Base-by-base conservation (phyloP, 2,888 invertebrate species). In the Eulithis testata region DNA sequence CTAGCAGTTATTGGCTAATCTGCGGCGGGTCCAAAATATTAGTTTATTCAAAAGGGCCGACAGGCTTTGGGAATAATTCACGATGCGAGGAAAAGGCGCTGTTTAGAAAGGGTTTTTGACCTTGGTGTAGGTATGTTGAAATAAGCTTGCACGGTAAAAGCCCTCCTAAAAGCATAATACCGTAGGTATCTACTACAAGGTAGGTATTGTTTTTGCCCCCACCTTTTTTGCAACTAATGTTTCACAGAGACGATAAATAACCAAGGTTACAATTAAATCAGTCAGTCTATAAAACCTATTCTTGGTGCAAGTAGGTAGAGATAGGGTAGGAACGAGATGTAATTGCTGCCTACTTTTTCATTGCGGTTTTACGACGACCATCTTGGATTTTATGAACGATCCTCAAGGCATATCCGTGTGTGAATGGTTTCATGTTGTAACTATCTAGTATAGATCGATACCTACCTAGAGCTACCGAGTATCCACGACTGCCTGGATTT, bases 11-110 rank as follows among this genome's bases (percentile, higher is more conserved):
- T 49, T 52, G 56, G 58, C 49, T 44, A 58, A 66, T 60, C 66
- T 47, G 52, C 65, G 60, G 62, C 62, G 67, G 62, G 68, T 55
- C 70, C 70, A 43, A 70, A 73, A 74, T 75, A 76, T 75, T 78
- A 76, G 71, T 76, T 79, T 79, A 80, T 80, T 81, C 76, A 80
- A 73, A 73, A 73, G 72, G 73, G 47, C 71, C 70, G 63, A 70
- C 70, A 69, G 60, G 63, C 76, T 73, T 62, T 52, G 73, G 74
- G 78, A 71, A 79, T 80, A 74, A 78, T 81, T 80, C 78, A 81
- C 75, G 75, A 75, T 64, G 73, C 71, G 72, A 66, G 67, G 70
- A 72, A 74, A 69, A 58, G 70, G 73, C 63, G 53, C 56, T 66
- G 49, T 65, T 68, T 60, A 40, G 47, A 55, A 49, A 66, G 66